Base-by-base conservation (phyloP, 1,140 invertebrate genomes). In the Drosophila lacertosa region DNA sequence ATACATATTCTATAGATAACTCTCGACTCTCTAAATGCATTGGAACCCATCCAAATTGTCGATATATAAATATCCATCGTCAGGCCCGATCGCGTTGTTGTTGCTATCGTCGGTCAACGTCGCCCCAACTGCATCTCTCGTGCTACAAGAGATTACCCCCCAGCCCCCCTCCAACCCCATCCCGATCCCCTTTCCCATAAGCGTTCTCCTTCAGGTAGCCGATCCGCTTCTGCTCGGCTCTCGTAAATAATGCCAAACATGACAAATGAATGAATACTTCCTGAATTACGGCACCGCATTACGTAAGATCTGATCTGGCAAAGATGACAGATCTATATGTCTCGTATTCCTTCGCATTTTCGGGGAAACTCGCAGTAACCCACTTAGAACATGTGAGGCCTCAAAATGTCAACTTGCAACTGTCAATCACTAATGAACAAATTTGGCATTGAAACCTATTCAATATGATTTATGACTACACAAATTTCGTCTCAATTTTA, bases 31-130 rank as follows among this genome's bases (percentile, higher is more conserved):
- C 78, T 89, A 88, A 89, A 89, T 86, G 88, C 86, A 89, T 89
- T 89, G 86, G 86, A 89, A 86, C 74, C 62, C 67, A 74, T 89
- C 86, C 86, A 89, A 89, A 89, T 89, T 79, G 81, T 73, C 67
- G 77, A 81, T 86, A 89, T 89, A 89, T 76, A 89, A 89, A 89
- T 89, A 89, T 81, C 77, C 69, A 86, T 88, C 81, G 74, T 81
- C 83, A 67, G 75, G 63, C 79, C 16, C 29, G 42, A 51, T 42
- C 69, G 69, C 53, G 50, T 75, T 58, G 64, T 67, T 68, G 77
- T 29, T 22, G 47, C 15, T 13, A 6, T 42, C 45, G 48, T 54
- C 48, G 58, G 55, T 62, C 58, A 33, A 53, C 24, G 58, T 72
- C 64, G 64, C 47, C 59, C 26, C 66, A 70, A 57, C 26, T 71